Evolutionary conservation across 2,797 vertebrate species (phyloP).

Genomic region (Uromys caudimaculatus): DNA sequence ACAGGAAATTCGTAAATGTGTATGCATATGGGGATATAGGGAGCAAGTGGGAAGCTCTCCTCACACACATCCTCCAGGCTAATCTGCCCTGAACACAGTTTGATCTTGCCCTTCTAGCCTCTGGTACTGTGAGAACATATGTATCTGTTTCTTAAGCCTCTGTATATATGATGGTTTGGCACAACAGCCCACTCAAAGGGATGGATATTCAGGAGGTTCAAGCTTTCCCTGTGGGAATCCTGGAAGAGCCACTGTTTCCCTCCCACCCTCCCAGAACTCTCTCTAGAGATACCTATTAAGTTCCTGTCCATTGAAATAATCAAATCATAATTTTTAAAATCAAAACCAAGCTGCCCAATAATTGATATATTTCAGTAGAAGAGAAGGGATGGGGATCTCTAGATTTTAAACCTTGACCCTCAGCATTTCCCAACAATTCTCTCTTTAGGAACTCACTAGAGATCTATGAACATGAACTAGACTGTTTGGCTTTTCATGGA

Average conservation of each 20-base stretch:
- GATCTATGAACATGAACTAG: background rate
- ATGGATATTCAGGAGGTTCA: background rate
- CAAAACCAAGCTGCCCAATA: background rate
- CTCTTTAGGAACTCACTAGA: background rate
- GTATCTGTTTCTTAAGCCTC: background rate
- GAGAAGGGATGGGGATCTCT: background rate
- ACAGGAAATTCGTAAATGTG: background rate
- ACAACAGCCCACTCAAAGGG: background rate
- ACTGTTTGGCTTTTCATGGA: background rate
- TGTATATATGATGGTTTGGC: background rate
- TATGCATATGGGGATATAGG: background rate
- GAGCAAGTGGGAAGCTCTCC: background rate
- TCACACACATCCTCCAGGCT: background rate
- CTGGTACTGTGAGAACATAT: background rate
- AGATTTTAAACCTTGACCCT: background rate
- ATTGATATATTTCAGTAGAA: background rate
- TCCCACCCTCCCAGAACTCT: background rate
- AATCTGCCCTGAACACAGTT: background rate
- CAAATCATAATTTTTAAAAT: constrained; percentile 1
- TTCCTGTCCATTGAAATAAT: background rate
- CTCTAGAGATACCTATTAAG: background rate
- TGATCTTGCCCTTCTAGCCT: background rate
- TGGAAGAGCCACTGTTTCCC: background rate
- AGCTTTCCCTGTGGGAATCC: background rate
- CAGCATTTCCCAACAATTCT: background rate